These are phyloP conservation scores for Artibeus lituratus DNA, from an alignment of 2,797 vertebrate species.

Conservation along the genomic window DNA sequence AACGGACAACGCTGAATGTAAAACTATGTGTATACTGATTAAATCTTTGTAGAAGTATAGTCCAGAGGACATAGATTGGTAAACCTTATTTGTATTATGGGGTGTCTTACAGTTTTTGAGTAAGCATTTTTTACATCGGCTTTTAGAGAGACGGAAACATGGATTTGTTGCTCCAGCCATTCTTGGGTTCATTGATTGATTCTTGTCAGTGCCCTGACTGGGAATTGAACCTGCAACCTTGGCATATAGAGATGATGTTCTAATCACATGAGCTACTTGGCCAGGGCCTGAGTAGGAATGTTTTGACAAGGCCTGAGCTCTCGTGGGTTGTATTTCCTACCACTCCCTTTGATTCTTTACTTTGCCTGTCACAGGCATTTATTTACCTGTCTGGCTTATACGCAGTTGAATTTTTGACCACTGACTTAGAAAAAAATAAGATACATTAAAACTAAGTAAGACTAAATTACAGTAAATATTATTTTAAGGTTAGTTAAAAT, in stretches of 20 bases:
- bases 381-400: background rate
- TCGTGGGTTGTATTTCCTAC: background rate
- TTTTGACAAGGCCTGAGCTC: background rate
- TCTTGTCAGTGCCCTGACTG: background rate
- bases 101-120: background rate
- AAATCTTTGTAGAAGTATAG: background rate
- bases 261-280: background rate
- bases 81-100: background rate
- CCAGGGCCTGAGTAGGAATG: background rate
- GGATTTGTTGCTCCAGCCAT: background rate
- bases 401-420: background rate
- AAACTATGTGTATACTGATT: background rate
- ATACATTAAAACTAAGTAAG: background rate
- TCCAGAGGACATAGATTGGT: background rate
- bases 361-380: background rate
- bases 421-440: background rate
- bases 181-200: background rate
- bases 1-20: background rate
- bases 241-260: background rate
- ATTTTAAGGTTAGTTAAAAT: background rate
- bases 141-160: background rate
- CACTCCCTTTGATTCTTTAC: background rate
- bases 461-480: slow-evolving; percentile 6
- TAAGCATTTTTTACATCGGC: background rate
- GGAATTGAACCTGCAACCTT: background rate